phyloP scores from a whole-genome alignment of 2,113 vertebrate species.

The Empidonax traillii region DNA sequence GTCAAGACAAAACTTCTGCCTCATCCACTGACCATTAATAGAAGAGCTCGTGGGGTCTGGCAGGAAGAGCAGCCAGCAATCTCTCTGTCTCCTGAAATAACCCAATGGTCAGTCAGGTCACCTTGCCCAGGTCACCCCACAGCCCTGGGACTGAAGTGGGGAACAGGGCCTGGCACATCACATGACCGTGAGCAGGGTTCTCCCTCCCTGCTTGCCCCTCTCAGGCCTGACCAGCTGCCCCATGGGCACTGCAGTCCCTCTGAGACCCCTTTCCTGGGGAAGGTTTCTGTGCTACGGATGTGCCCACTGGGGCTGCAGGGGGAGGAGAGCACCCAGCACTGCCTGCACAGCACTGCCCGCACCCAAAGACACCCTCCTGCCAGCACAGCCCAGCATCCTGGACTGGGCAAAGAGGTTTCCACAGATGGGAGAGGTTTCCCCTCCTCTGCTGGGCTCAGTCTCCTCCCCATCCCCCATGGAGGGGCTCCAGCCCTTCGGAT shows the following conservation, averaged over 20 bases:
- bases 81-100: background rate
- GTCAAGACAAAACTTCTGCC: conserved; percentile 3
- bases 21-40: background rate
- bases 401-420: background rate
- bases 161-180: background rate
- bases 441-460: background rate
- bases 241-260: background rate
- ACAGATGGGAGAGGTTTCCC: background rate
- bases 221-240: background rate
- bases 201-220: background rate
- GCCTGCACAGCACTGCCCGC: background rate
- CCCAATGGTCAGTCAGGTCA: too few species aligned
- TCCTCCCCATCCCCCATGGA: fast-evolving
- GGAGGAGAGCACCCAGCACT: background rate
- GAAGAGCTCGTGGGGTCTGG: background rate
- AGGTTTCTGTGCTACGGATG: background rate
- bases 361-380: background rate
- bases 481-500: background rate
- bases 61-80: background rate
- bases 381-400: fast-evolving
- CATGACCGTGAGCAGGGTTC: fast-evolving
- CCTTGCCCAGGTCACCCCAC: background rate
- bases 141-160: background rate
- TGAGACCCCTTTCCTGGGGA: background rate
- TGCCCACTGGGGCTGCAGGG: background rate